These are phyloP conservation scores for Brachionus rubens DNA, from an alignment of 1,140 invertebrate genomes.

Conservation along the genomic window DNA sequence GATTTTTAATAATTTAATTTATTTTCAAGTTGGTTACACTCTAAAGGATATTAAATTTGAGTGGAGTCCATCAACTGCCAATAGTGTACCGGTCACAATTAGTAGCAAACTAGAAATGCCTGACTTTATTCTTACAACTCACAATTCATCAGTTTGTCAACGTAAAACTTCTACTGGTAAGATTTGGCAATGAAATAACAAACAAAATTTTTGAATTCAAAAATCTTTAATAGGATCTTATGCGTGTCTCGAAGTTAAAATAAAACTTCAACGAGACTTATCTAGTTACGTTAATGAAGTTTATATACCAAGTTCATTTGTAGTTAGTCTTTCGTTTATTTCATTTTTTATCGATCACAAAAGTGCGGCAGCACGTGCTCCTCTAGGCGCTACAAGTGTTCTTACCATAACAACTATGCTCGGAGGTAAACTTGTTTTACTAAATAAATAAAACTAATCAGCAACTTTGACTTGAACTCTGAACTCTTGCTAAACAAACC, in stretches of 20 bases:
- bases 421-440: background rate
- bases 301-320: constrained; percentile 40
- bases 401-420: constrained; percentile 53
- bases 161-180: constrained; percentile 47
- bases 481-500: background rate
- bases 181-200: too few relatives aligned
- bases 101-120: constrained; percentile 45
- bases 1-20: background rate
- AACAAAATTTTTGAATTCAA: background rate
- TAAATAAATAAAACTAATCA: background rate
- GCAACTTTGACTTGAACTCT: background rate
- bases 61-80: background rate
- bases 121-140: constrained; percentile 36
- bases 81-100: background rate
- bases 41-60: constrained; percentile 42
- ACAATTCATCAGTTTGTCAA: constrained; percentile 14
- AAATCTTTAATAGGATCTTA: constrained; percentile 44
- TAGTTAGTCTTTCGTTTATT: constrained; percentile 86
- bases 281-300: constrained; percentile 34
- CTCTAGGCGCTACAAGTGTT: constrained; percentile 56
- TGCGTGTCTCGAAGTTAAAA: constrained; percentile 40
- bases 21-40: constrained; percentile 42
- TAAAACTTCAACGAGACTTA: constrained; percentile 32
- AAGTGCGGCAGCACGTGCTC: constrained; percentile 64
- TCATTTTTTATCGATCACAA: constrained; percentile 78